Evolutionary conservation across 1,140 invertebrate species (phyloP).

Genomic region (Hermetia illucens): DNA sequence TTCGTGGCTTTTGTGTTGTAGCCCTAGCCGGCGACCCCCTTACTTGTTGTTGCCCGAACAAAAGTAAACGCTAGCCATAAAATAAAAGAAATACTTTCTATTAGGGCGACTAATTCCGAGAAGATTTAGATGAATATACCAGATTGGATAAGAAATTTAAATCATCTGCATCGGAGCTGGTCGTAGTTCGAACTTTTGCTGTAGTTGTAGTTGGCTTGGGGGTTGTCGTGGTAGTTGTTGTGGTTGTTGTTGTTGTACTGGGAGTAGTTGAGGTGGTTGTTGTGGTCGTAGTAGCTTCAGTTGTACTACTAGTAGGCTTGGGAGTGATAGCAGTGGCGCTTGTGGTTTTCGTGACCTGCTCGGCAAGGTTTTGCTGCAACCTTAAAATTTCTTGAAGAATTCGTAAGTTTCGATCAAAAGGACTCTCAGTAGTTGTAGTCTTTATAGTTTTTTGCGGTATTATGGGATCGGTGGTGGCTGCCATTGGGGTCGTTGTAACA

Average conservation of each 20-base stretch:
- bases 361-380: too few species aligned
- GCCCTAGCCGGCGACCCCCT: neutral
- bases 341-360: constrained; percentile 4
- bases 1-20: neutral
- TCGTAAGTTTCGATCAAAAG: neutral
- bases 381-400: neutral
- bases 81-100: too few species aligned
- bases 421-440: constrained; percentile 1
- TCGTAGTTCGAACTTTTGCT: constrained; percentile 12
- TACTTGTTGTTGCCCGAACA: neutral
- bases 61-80: neutral
- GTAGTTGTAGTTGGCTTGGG: neutral
- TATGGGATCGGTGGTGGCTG: constrained; percentile 9
- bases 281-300: constrained; percentile 8
- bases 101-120: too few species aligned
- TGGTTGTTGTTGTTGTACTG: constrained; percentile 5
- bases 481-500: constrained; percentile 7
- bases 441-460: constrained; percentile 7
- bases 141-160: constrained; percentile 34
- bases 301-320: constrained; percentile 3
- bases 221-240: constrained; percentile 8
- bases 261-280: constrained; percentile 4
- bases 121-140: constrained; percentile 19
- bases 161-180: constrained; percentile 35
- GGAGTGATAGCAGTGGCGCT: constrained; percentile 5